Percentiles rank a stretch among this genome's conserved stretches.
Evolutionary conservation across 1,140 invertebrate genomes (phyloP).

Genomic region (Drosophila willistoni): DNA sequence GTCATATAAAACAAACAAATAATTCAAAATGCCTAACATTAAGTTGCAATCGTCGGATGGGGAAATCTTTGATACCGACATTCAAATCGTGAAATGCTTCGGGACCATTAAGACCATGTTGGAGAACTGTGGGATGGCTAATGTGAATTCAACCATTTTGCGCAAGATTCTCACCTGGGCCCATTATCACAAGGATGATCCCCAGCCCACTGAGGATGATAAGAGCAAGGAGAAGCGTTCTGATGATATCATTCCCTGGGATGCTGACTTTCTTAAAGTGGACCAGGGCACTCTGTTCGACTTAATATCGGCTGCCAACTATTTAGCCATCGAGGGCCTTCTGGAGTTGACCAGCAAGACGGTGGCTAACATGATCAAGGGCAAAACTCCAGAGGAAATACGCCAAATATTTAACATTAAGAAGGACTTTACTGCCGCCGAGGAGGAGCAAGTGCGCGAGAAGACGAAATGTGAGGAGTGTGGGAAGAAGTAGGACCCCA

Average conservation of each 20-base stretch:
- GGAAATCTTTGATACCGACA: conserved; percentile 98
- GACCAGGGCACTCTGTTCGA: conserved; percentile 99
- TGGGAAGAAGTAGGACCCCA: conserved; percentile 92
- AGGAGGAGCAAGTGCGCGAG: conserved; percentile 97
- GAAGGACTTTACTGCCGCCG: conserved; percentile 97
- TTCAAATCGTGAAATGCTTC: conserved; percentile 98
- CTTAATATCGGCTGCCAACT: conserved; percentile 98
- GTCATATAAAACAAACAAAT: conserved; percentile 9
- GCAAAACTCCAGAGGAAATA: conserved; percentile 99
- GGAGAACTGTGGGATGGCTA: conserved; percentile 98
- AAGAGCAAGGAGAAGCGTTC: conserved; percentile 99
- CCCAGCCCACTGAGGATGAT: conserved; percentile 97
- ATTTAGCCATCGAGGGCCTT: conserved; percentile 98
- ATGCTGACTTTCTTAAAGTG: conserved; percentile 98
- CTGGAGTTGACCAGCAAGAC: conserved; percentile 99
- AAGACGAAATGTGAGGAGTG: conserved; percentile 99
- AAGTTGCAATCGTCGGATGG: conserved; percentile 98
- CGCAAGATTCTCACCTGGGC: conserved; percentile 98
- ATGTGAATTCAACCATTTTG: conserved; percentile 98
- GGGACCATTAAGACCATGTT: conserved; percentile 99
- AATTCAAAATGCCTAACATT: conserved; percentile 93
- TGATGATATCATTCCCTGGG: conserved; percentile 99
- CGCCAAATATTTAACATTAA: conserved; percentile 99
- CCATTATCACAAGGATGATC: conserved; percentile 97
- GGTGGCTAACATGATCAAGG: conserved; percentile 99